phyloP scores from a whole-genome alignment of 2,797 vertebrate genomes.

The Sebastiscus tertius region DNA sequence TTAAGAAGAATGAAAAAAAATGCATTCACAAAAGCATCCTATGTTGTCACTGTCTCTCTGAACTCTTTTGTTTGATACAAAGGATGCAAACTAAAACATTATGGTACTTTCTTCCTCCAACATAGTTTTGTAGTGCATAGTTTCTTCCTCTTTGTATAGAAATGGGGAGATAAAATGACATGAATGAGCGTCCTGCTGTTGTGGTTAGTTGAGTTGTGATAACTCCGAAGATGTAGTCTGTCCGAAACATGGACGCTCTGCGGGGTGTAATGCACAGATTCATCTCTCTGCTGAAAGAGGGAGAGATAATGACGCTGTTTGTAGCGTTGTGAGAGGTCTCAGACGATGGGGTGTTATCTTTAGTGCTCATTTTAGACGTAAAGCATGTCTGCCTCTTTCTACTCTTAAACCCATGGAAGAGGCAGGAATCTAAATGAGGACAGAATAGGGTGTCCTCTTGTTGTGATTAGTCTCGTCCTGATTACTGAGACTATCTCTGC shows the following conservation, averaged over 20 bases:
- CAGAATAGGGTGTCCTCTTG: slow-evolving; percentile 2
- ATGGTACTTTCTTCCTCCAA: not conserved
- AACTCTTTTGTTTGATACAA: not conserved
- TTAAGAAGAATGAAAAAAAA: no score
- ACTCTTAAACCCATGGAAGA: not conserved
- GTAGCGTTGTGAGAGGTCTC: not conserved
- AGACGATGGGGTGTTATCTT: slow-evolving; percentile 15
- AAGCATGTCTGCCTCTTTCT: not conserved
- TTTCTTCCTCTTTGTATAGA: not conserved
- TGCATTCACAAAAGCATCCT: no score
- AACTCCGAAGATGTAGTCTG: slow-evolving; percentile 12
- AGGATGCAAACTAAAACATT: not conserved
- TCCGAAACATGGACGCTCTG: slow-evolving; percentile 18
- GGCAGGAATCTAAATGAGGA: slow-evolving; percentile 7
- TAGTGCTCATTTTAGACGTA: not conserved
- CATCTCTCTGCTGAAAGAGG: slow-evolving; percentile 22
- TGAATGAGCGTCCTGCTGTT: slow-evolving; percentile 9
- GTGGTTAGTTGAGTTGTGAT: slow-evolving; percentile 13
- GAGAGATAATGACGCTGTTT: slow-evolving; percentile 7
- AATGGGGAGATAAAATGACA: not conserved
- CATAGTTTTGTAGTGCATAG: not conserved
- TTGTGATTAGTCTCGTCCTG: slow-evolving; percentile 43
- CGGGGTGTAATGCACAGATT: slow-evolving; percentile 32
- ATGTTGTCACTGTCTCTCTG: not conserved
- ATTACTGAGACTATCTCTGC: slow-evolving; percentile 14